phyloP scores from a whole-genome alignment of 2,888 invertebrate genomes.

The Meandrusa payeni region DNA sequence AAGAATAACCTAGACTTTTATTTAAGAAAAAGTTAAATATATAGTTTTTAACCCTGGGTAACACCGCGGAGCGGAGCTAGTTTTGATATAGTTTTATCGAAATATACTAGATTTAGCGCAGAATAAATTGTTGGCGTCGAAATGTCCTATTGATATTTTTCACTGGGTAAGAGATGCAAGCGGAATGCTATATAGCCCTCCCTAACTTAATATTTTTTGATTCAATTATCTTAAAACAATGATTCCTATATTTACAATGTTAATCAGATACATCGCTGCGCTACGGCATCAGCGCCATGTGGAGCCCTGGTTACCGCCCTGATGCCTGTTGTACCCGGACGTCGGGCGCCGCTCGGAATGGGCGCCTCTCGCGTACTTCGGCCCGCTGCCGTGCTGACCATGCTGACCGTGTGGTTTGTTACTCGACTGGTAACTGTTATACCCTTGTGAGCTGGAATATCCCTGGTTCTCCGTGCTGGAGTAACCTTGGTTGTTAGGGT shows the following conservation, averaged over 20 bases:
- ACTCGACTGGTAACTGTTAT: conserved; percentile 13
- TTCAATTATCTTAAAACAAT: background rate
- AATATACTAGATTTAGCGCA: no score
- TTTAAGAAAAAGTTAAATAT: no score
- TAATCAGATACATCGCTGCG: background rate
- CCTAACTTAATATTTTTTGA: background rate
- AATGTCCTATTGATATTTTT: no score
- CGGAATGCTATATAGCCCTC: no score
- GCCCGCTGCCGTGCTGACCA: conserved; percentile 27
- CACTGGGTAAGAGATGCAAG: no score
- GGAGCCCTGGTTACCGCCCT: conserved; percentile 29
- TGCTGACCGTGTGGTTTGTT: conserved; percentile 30
- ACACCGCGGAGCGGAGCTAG: no score
- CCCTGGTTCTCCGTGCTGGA: conserved; percentile 28
- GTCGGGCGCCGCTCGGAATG: conserved; percentile 28
- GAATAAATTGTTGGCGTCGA: no score
- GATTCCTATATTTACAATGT: conserved; percentile 8
- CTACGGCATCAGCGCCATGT: conserved; percentile 32
- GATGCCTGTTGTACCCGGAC: conserved; percentile 28
- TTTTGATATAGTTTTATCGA: no score
- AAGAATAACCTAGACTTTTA: no score
- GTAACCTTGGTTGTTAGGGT: conserved; percentile 31
- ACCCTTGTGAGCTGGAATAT: no score
- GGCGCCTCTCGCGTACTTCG: conserved; percentile 24
- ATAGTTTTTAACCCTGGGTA: no score